Evolutionary conservation across 2,888 invertebrate genomes (phyloP).

Genomic region (Lissocephala sabroskyi): DNA sequence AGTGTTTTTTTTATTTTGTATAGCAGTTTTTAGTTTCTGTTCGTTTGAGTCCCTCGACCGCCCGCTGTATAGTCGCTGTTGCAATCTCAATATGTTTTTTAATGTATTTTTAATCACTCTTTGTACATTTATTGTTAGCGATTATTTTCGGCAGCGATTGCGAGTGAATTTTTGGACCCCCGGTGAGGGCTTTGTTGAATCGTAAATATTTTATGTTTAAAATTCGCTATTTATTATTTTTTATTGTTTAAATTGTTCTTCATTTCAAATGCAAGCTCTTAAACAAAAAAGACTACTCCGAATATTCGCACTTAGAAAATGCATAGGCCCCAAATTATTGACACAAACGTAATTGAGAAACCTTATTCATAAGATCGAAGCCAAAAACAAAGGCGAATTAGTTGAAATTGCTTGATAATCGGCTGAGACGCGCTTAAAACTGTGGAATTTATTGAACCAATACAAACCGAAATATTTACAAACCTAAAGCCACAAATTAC

Average conservation of each 20-base stretch:
- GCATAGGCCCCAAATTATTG: too few relatives aligned
- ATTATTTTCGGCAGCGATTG: too few relatives aligned
- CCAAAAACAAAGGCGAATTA: slow-evolving; percentile 48
- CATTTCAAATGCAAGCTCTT: background rate
- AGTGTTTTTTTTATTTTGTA: too few relatives aligned
- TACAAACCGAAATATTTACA: background rate
- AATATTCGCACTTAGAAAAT: slow-evolving; percentile 3
- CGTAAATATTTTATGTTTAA: slow-evolving; percentile 14
- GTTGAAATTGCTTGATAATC: slow-evolving; percentile 63
- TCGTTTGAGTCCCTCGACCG: slow-evolving; percentile 4
- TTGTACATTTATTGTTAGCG: slow-evolving; percentile 1
- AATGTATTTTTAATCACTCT: slow-evolving; percentile 36
- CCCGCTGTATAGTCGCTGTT: slow-evolving; percentile 49
- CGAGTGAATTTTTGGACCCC: background rate
- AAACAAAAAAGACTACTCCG: slow-evolving; percentile 4
- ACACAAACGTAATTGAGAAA: too few relatives aligned
- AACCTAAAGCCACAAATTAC: background rate
- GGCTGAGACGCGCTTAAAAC: slow-evolving; percentile 43
- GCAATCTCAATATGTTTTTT: slow-evolving; percentile 42
- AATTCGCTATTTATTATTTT: slow-evolving; percentile 19
- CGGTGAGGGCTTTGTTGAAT: slow-evolving; percentile 5
- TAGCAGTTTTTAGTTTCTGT: background rate
- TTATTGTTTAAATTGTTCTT: background rate
- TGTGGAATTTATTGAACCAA: background rate
- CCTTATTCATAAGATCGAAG: slow-evolving; percentile 61